Evolutionary conservation across 2,113 vertebrate genomes (phyloP), one percentile per base, ranked within the genome.

Genomic region (Megaceryle maxima): DNA sequence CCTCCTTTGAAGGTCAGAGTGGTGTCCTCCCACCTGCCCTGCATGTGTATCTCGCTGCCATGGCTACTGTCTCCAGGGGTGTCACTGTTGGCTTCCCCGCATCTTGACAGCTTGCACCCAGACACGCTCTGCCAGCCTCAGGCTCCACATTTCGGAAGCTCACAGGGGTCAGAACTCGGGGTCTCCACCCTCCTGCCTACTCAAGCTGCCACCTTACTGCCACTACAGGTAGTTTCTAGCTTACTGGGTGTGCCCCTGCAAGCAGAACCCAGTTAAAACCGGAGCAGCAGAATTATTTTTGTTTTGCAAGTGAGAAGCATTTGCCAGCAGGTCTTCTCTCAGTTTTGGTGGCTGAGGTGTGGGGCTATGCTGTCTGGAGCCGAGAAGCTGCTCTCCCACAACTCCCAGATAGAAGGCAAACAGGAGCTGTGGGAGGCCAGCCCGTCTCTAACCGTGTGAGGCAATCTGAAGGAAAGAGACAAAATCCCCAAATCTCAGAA

Each of bases 401-500:
- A 20, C 86, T 95, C 87, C 92, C 26, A 37, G 94, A 96, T 96
- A 94, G 96, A 97, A 97, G 8, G 80, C 97, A 97, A 96, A 96
- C 94, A 94, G 86, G 87, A 97, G 87, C 97, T 4, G 83, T 66
- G 77, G 97, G 97, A 96, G 73, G 78, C 92, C 68, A 66, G 95
- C 72, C 96, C 46, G 2, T 95, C 97, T 94, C 96, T 92, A 48
- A 96, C 94, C 8, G 53, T 24, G 5, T 41, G 78, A 95, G 96
- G 97, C 96, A 94, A 96, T 96, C 96, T 41, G 90, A 96, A 94
- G 95, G 95, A 94, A 97, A 96, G 96, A 96, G 94, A 97, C 89
- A 95, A 97, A 98, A 98, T 97, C 97, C 97, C 94, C 83, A 97
- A 97, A 98, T 98, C 98, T 98, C 96, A 66, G 98, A 98, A 98